A percentile compares a stretch with the other conserved stretches of the same genome.
phyloP scores from a whole-genome alignment of 2,888 invertebrate genomes.

The Busseola fusca region DNA sequence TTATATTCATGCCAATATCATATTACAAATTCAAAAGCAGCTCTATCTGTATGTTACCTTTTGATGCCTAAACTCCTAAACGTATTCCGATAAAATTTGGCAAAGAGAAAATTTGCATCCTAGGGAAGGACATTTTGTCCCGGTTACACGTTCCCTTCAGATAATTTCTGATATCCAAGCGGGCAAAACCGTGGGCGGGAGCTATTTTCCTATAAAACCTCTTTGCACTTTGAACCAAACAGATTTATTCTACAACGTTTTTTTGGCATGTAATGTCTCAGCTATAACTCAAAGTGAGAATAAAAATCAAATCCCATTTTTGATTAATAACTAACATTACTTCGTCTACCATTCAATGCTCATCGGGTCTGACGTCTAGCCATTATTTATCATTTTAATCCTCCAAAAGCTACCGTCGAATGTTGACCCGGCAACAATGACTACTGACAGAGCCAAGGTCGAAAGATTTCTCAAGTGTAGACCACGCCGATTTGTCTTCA shows the following conservation, averaged over 20 bases:
- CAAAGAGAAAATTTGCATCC: background rate
- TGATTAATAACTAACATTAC: constrained; percentile 60
- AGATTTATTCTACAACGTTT: constrained; percentile 35
- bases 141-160: background rate
- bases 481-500: constrained; percentile 54
- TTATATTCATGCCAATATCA: constrained; percentile 2
- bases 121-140: background rate
- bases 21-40: background rate
- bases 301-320: constrained; percentile 34
- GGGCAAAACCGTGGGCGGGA: background rate
- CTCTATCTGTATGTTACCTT: background rate
- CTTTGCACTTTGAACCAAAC: constrained; percentile 44
- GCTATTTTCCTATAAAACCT: constrained; percentile 20
- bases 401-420: constrained; percentile 58
- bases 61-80: background rate
- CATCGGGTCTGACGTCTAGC: constrained; percentile 47
- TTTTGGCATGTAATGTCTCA: constrained; percentile 45
- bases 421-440: constrained; percentile 59
- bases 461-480: constrained; percentile 43
- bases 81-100: background rate
- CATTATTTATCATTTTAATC: constrained; percentile 58
- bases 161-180: background rate
- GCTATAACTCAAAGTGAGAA: constrained; percentile 34
- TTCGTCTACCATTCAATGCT: constrained; percentile 48
- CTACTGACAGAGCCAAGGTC: constrained; percentile 50